Evolutionary conservation across 2,888 invertebrate species (phyloP).

Genomic region (Neoascia interrupta): DNA sequence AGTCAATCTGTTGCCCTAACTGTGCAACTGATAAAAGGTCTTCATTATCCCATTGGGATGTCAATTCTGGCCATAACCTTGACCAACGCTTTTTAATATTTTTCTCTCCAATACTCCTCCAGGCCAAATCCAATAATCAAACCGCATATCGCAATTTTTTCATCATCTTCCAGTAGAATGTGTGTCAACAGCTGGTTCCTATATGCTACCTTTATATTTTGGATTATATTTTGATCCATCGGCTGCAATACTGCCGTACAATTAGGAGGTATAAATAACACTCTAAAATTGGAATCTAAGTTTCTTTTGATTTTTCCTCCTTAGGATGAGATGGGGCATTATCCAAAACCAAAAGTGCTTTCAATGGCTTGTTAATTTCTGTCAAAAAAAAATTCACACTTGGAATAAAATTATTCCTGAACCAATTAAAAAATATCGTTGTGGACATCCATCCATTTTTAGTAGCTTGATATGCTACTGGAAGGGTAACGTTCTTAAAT

Average conservation of each 20-base stretch:
- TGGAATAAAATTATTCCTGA: slow-evolving; percentile 9
- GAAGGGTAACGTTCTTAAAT: slow-evolving; percentile 54
- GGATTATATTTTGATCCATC: slow-evolving; percentile 17
- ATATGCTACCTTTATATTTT: slow-evolving; percentile 8
- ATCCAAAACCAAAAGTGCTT: neutral
- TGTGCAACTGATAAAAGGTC: slow-evolving; percentile 11
- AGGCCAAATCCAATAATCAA: slow-evolving; percentile 7
- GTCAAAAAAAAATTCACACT: no score
- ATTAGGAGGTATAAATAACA: slow-evolving; percentile 8
- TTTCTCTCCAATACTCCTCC: slow-evolving; percentile 7
- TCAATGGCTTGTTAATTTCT: no score
- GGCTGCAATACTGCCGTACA: slow-evolving; percentile 10
- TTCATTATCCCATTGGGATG: slow-evolving; percentile 9
- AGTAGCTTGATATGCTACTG: slow-evolving; percentile 8
- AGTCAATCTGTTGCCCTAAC: slow-evolving; percentile 15
- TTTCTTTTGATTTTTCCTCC: slow-evolving; percentile 1
- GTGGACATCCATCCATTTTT: slow-evolving; percentile 4
- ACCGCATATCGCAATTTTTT: slow-evolving; percentile 13
- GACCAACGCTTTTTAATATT: slow-evolving; percentile 13
- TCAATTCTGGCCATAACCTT: slow-evolving; percentile 8
- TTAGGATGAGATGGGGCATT: slow-evolving; percentile 12
- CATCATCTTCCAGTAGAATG: slow-evolving; percentile 14
- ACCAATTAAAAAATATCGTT: slow-evolving; percentile 7
- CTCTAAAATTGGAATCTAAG: slow-evolving; percentile 11
- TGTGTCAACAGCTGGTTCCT: neutral